These are phyloP conservation scores for Marronus borbonicus DNA, from an alignment of 2,888 invertebrate species.

Conservation along the genomic window DNA sequence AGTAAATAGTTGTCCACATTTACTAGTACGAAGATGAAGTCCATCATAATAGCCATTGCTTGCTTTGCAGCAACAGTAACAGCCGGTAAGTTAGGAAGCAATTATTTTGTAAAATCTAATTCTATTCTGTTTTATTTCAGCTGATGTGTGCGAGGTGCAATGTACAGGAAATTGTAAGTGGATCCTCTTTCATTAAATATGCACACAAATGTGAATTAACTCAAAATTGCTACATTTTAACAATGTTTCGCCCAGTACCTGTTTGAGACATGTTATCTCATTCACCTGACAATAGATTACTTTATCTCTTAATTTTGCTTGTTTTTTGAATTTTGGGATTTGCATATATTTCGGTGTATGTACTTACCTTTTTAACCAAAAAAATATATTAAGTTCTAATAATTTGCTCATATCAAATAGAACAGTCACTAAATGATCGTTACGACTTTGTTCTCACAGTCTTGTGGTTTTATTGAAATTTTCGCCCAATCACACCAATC, in stretches of 20 bases:
- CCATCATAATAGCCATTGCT: conserved; percentile 47
- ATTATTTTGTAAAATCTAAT: conserved; percentile 6
- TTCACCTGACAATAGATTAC: too few relatives aligned
- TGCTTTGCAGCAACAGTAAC: conserved; percentile 34
- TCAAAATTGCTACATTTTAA: neutral
- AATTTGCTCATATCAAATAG: too few relatives aligned
- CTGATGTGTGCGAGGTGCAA: neutral
- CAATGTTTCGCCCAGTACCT: too few relatives aligned
- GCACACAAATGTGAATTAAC: neutral
- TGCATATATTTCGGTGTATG: too few relatives aligned
- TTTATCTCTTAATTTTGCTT: neutral
- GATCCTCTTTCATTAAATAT: neutral
- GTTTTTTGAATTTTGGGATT: too few relatives aligned
- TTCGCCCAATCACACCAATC: too few relatives aligned
- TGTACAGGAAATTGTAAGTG: conserved; percentile 22
- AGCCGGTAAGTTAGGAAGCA: conserved; percentile 44
- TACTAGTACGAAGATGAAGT: conserved; percentile 51
- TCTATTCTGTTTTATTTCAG: conserved; percentile 11
- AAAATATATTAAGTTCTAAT: too few relatives aligned
- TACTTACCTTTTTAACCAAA: too few relatives aligned
- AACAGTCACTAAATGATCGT: too few relatives aligned
- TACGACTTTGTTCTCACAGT: too few relatives aligned
- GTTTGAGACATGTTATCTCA: too few relatives aligned
- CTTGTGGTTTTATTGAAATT: too few relatives aligned
- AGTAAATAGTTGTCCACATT: conserved; percentile 48